Evolutionary conservation across 53 echinoderm and acorn worm genomes (phyloP).

Genomic region (Holothuria scabra): DNA sequence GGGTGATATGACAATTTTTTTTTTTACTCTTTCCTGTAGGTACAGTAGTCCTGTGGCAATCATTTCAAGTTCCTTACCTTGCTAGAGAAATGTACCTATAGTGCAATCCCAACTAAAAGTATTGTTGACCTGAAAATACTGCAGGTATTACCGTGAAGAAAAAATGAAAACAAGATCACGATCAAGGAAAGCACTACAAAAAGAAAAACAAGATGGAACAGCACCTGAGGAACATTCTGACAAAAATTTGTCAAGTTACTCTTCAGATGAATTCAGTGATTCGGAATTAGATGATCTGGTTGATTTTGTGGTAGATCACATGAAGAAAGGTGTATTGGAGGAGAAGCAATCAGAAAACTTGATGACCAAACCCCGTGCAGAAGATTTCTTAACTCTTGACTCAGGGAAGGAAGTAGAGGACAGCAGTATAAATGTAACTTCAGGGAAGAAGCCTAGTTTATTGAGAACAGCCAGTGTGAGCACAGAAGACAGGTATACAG

Average conservation of each 20-base stretch:
- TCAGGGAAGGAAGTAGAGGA: not conserved
- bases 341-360: not conserved
- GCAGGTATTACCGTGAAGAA: too few species aligned
- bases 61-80: too few species aligned
- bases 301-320: not conserved
- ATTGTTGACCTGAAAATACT: too few species aligned
- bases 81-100: too few species aligned
- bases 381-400: slow-evolving; percentile 23
- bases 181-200: too few species aligned
- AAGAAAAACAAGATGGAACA: too few species aligned
- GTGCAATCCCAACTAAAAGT: too few species aligned
- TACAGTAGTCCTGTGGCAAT: too few species aligned
- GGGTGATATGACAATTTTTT: too few species aligned
- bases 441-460: not conserved
- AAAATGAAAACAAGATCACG: too few species aligned
- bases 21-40: too few species aligned
- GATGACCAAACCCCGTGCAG: not conserved
- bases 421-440: too few species aligned
- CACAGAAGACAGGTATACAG: not conserved
- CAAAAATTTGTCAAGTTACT: not conserved
- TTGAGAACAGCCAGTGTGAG: not conserved
- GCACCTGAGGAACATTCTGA: not conserved
- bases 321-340: not conserved
- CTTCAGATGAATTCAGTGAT: slow-evolving; percentile 4
- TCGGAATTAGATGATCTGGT: slow-evolving; percentile 6